Conservation (phyloP, 2,888 invertebrate genomes). For the Prenolepis imparis region DNA sequence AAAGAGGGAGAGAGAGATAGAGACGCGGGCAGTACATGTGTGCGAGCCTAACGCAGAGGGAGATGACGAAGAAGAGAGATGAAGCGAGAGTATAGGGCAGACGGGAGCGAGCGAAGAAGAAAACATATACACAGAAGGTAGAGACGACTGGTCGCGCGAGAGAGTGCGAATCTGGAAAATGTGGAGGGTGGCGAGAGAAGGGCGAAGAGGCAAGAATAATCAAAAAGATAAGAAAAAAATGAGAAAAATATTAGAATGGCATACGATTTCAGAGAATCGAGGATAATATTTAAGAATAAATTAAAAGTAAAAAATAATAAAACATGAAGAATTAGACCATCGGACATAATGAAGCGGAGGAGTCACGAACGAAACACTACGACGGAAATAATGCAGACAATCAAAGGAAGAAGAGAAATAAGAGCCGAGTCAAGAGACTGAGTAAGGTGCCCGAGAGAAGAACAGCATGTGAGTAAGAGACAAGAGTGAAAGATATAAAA, state of each 20-base stretch:
- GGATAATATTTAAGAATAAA: slow-evolving; percentile 37
- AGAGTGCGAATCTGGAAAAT: slow-evolving; percentile 50
- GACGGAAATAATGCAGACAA: background rate
- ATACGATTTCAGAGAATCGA: background rate
- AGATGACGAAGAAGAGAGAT: slow-evolving; percentile 57
- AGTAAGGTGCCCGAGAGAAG: slow-evolving; percentile 26
- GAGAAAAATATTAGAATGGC: slow-evolving; percentile 21
- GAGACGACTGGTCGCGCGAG: slow-evolving; percentile 56
- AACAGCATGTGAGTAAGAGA: slow-evolving; percentile 45
- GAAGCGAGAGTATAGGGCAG: slow-evolving; percentile 51
- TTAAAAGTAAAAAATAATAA: slow-evolving; percentile 71
- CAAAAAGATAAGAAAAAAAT: slow-evolving; percentile 27
- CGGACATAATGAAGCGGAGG: background rate
- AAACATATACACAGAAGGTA: slow-evolving; percentile 51
- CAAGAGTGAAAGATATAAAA: slow-evolving; percentile 64
- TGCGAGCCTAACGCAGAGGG: slow-evolving; percentile 64
- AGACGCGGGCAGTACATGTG: slow-evolving; percentile 56
- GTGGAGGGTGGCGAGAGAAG: slow-evolving; percentile 47
- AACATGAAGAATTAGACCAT: background rate
- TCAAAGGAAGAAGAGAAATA: slow-evolving; percentile 37
- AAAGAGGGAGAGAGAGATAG: slow-evolving; percentile 60
- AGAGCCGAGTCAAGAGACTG: slow-evolving; percentile 5
- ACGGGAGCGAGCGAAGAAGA: slow-evolving; percentile 61
- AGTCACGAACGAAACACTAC: slow-evolving; percentile 12
- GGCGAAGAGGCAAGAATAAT: slow-evolving; percentile 45